A percentile compares a stretch with the other conserved stretches of the same genome.
Conservation (phyloP, 2,888 invertebrate species). For the Ernsta delagoae region DNA sequence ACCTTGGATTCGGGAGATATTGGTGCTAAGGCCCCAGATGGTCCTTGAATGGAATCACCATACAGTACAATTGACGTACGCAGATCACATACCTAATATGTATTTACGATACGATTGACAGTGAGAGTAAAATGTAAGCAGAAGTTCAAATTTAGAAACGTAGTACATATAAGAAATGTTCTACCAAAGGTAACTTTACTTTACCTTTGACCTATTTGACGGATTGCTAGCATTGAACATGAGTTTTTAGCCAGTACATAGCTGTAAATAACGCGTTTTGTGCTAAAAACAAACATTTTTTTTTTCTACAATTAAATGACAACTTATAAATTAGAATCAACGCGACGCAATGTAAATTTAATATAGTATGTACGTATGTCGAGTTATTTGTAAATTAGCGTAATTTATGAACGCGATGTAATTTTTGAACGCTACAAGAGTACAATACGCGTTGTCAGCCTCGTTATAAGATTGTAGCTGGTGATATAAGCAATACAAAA, state of each 20-base stretch:
- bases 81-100: not conserved
- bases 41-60: not conserved
- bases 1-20: too few relatives aligned
- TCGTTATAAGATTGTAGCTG: not conserved
- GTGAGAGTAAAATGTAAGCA: conserved; percentile 40
- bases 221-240: too few relatives aligned
- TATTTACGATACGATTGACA: conserved; percentile 15
- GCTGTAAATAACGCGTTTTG: too few relatives aligned
- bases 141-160: conserved; percentile 42
- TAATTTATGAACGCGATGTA: not conserved
- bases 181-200: not conserved
- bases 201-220: too few relatives aligned
- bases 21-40: too few relatives aligned
- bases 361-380: not conserved
- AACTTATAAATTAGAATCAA: not conserved
- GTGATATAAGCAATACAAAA: conserved; percentile 8
- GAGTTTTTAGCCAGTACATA: too few relatives aligned
- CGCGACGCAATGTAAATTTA: conserved; percentile 10
- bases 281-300: too few relatives aligned
- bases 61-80: not conserved
- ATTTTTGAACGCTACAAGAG: not conserved
- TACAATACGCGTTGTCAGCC: not conserved
- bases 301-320: not conserved
- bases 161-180: not conserved
- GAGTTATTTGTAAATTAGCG: conserved; percentile 1